Evolutionary conservation across 2,888 invertebrate genomes (phyloP), one percentile per base, ranked within the genome.

Genomic region (Drosophila dives): DNA sequence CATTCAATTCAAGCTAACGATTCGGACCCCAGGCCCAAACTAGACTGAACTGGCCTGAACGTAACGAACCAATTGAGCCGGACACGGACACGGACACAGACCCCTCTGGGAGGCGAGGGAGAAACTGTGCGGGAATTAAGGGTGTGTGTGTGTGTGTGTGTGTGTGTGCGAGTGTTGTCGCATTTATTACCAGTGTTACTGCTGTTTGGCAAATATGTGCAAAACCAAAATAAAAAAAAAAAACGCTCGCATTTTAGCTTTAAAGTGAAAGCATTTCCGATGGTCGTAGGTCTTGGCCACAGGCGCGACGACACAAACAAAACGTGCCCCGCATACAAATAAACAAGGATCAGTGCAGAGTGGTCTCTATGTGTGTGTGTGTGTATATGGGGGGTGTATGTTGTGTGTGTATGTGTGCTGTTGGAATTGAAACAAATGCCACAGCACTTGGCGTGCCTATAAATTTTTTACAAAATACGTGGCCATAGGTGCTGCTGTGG

Each of bases 221-320:
- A 33, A 12, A 20, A 51, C 29, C 8, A 51, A 75, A 84, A 80
- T 11, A 29, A 11, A 51, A 75, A 84, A 80, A 4, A 29, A n/a
- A 51, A 75, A 86, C 77, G 72, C 64, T 73, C 61, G 68, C 69
- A 72, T 61, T 23, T 45, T 71, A 80, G 74, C 81, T 86, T 86
- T 84, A 86, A 86, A 86, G 88, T 80, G 83, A 83, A 81, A 79
- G 85, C 80, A 84, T 86, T 84, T 54, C 65, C 75, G 72, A 86
- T 84, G 75, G 67, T 68, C 61, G 33, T 72, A 74, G 64, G 63
- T 65, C 62, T 68, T 69, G 66, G 82, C 82, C 89, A 83, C 90
- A 88, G 88, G 88, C 88, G 90, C 90, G 90, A 82, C 88, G 86
- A 86, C 82, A 88, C 86, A 88, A 88, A 88, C 88, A 88, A 81